Base-by-base conservation (phyloP, 2,113 vertebrate genomes). In the Antechinus flavipes region DNA sequence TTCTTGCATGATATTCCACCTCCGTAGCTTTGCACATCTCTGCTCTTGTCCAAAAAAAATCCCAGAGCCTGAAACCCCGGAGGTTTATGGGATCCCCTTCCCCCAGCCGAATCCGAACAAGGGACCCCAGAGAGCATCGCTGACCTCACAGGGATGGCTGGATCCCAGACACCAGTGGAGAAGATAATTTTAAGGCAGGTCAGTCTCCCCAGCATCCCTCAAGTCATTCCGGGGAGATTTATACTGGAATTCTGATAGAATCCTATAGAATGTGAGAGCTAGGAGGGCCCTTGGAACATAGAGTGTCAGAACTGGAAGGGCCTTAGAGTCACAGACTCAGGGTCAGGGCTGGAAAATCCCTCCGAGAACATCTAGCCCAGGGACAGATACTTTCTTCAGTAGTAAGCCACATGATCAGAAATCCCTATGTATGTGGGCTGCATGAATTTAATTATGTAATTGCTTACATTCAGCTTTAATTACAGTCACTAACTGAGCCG, bases 391-490 rank as follows among this genome's bases (percentile, higher is more conserved):
- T 84, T 84, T 84, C 68, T 84, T 84, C 68, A 42, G 35, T 84
- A 84, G 68, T 84, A 84, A 19, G 19, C 68, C 68, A 84, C 68
- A 84, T 84, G 68, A 84, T 8, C 68, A 42, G 68, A 84, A 84
- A 84, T 84, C 68, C 68, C 68, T 42, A 84, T 84, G 68, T 84
- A 84, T 84, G 68, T 84, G 68, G 68, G 68, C 68, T 84, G 68
- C 68, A 84, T 84, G 68, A 84, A 84, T 84, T 84, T 84, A 84
- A 84, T 84, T 84, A 84, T 84, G 68, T 42, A 84, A 84, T 84
- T 84, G 68, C 68, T 84, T 84, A 84, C 68, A 84, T 84, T 84
- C 68, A 84, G 68, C 68, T 84, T 84, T 84, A 84, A 84, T 84
- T 84, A 84, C 68, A 84, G 68, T 84, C 68, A 84, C 68, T 84